phyloP scores from a whole-genome alignment of 2,888 invertebrate species.

The Temnothorax unifasciatus region DNA sequence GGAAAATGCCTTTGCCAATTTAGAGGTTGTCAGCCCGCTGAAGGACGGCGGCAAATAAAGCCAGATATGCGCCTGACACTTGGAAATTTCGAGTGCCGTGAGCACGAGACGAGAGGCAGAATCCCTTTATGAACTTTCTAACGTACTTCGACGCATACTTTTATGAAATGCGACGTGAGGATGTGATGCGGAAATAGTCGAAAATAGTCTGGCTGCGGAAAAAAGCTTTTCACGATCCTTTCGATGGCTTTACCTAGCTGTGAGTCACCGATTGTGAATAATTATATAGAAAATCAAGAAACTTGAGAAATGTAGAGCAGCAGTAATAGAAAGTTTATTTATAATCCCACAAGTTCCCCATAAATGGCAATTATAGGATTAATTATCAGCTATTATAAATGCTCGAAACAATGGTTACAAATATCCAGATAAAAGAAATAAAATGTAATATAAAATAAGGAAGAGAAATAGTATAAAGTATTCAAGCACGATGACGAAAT shows the following conservation, averaged over 20 bases:
- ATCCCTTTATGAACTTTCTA: constrained; percentile 46
- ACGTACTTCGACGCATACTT: constrained; percentile 32
- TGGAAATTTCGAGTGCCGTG: constrained; percentile 50
- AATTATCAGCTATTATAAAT: background rate
- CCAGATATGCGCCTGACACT: constrained; percentile 54
- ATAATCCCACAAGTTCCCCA: background rate
- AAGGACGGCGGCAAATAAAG: constrained; percentile 56
- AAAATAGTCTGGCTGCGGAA: background rate
- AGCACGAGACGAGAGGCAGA: constrained; percentile 19
- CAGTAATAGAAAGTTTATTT: background rate
- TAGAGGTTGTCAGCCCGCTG: constrained; percentile 62
- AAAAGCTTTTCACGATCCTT: background rate
- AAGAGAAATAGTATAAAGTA: background rate
- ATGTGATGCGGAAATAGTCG: too few species aligned
- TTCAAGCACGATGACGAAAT: background rate
- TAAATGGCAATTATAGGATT: background rate
- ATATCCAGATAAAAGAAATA: background rate
- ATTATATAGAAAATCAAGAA: background rate
- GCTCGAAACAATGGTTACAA: background rate
- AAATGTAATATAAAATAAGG: background rate
- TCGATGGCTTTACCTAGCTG: too few species aligned
- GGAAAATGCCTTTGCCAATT: constrained; percentile 59
- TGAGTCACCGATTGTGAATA: background rate
- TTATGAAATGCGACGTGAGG: constrained; percentile 3
- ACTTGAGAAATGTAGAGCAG: background rate